Conservation (phyloP, 1,140 invertebrate species). For the Drosophila equinoxialis region DNA sequence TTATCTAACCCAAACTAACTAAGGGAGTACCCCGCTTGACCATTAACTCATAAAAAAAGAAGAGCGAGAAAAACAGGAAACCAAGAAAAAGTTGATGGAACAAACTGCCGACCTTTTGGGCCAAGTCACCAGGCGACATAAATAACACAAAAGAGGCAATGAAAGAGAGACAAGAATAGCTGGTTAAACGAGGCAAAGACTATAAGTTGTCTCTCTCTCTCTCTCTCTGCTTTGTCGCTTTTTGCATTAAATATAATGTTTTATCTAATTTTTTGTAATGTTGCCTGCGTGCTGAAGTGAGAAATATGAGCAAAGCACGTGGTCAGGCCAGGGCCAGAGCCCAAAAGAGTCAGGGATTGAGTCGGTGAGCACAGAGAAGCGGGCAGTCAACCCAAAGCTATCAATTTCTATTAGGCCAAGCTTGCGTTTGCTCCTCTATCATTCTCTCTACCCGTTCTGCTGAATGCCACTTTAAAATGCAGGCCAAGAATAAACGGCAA, state of each 20-base stretch:
- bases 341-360: background rate
- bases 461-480: slow-evolving; percentile 58
- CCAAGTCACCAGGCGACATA: slow-evolving; percentile 49
- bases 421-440: slow-evolving; percentile 9
- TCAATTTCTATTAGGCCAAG: slow-evolving; percentile 70
- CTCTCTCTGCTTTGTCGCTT: slow-evolving; percentile 27
- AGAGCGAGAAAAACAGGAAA: background rate
- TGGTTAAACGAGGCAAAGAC: slow-evolving; percentile 4
- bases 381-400: slow-evolving; percentile 46
- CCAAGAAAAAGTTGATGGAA: slow-evolving; percentile 39
- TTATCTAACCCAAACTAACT: slow-evolving; percentile 3
- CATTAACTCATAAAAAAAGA: slow-evolving; percentile 4
- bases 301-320: slow-evolving; percentile 68
- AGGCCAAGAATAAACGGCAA: slow-evolving; percentile 18
- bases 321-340: slow-evolving; percentile 29
- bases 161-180: slow-evolving; percentile 12
- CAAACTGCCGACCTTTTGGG: slow-evolving; percentile 63
- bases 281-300: slow-evolving; percentile 68
- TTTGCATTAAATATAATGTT: slow-evolving; percentile 56
- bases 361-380: slow-evolving; percentile 1
- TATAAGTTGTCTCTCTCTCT: slow-evolving; percentile 7
- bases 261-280: slow-evolving; percentile 54
- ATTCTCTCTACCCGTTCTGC: background rate
- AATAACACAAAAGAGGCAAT: slow-evolving; percentile 56
- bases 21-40: background rate